A percentile compares a stretch with the other conserved stretches of the same genome.
Evolutionary conservation across 2,113 vertebrate genomes (phyloP).

Genomic region (Falcunculus frontatus): DNA sequence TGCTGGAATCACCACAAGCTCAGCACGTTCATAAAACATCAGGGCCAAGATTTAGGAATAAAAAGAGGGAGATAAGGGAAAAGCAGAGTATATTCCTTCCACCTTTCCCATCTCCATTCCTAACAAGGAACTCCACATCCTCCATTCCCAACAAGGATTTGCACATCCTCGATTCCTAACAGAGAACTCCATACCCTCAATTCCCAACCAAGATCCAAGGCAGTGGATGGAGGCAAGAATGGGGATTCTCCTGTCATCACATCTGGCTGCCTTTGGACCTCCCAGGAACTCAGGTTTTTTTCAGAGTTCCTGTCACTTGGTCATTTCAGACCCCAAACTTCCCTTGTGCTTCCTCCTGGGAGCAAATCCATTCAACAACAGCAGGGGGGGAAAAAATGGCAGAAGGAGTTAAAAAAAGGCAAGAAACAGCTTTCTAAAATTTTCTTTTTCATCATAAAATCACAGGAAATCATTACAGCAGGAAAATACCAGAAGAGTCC

Average conservation of each 20-base stretch:
- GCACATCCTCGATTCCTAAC: background rate
- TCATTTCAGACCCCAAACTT: background rate
- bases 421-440: fast-evolving
- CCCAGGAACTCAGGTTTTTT: background rate
- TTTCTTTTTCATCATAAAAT: background rate
- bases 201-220: no score
- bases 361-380: background rate
- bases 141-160: background rate
- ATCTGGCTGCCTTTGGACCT: background rate
- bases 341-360: fast-evolving
- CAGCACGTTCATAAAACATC: fast-evolving
- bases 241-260: fast-evolving
- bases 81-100: background rate
- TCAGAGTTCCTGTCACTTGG: background rate
- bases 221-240: no score
- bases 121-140: background rate
- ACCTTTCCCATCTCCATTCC: background rate
- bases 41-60: background rate
- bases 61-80: background rate
- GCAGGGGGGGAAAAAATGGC: fast-evolving
- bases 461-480: no score
- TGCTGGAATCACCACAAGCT: background rate
- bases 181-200: background rate
- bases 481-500: background rate
- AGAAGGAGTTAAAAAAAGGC: no score